A percentile compares a stretch with the other conserved stretches of the same genome.
Conservation (phyloP, 2,797 vertebrate genomes). For the Urosaurus nigricauda region DNA sequence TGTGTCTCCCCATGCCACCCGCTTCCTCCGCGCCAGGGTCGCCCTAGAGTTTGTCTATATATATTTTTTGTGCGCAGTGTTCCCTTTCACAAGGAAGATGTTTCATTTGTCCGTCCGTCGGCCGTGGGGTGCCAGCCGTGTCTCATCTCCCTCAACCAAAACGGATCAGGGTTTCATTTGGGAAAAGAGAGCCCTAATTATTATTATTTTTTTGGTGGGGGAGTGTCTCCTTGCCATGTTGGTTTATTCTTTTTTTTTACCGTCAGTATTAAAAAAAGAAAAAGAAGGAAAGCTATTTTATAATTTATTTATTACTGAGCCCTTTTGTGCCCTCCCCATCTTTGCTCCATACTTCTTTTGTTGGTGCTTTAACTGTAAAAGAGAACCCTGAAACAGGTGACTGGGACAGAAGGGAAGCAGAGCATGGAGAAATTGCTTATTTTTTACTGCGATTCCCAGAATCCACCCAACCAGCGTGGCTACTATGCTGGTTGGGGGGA, state of each 20-base stretch:
- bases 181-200: no score
- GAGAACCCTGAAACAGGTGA: background rate
- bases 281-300: constrained; percentile 50
- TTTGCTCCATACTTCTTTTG: background rate
- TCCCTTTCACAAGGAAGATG: background rate
- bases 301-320: constrained; percentile 76
- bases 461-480: background rate
- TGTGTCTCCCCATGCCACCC: background rate
- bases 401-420: no score
- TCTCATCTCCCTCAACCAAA: background rate
- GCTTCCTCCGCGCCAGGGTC: background rate
- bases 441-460: background rate
- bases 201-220: no score
- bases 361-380: constrained; percentile 45
- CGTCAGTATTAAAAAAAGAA: constrained; percentile 59
- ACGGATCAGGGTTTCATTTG: background rate
- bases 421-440: background rate
- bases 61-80: background rate
- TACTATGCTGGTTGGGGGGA: background rate
- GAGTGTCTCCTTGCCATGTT: no score
- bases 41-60: background rate
- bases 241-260: constrained; percentile 35
- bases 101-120: background rate
- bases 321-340: background rate
- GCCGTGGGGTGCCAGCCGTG: background rate